phyloP scores from a whole-genome alignment of 2,888 invertebrate species.

The Zaprionus lineosus region DNA sequence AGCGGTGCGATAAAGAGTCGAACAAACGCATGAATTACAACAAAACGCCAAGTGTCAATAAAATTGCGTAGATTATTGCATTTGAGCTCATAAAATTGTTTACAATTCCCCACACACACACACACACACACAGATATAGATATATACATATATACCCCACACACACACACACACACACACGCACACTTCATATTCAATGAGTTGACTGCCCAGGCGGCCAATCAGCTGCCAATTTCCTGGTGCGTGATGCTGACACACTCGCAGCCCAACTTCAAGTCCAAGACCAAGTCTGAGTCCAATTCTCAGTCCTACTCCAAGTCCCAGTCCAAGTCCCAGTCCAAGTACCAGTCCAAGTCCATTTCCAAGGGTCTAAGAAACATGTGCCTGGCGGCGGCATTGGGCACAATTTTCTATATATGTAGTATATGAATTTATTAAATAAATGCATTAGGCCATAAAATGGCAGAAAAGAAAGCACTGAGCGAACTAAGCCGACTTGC shows the following conservation, averaged over 20 bases:
- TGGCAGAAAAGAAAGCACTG: slow-evolving; percentile 19
- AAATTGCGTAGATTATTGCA: slow-evolving; percentile 78
- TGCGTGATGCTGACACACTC: slow-evolving; percentile 51
- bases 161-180: too few relatives aligned
- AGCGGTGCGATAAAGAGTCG: slow-evolving; percentile 51
- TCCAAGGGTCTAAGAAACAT: slow-evolving; percentile 22
- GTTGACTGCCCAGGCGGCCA: slow-evolving; percentile 40
- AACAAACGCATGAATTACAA: slow-evolving; percentile 54
- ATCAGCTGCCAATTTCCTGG: slow-evolving; percentile 67
- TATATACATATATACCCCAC: too few relatives aligned
- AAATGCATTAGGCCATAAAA: slow-evolving; percentile 71
- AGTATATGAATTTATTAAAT: slow-evolving; percentile 77
- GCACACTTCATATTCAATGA: too few relatives aligned
- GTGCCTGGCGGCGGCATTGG: slow-evolving; percentile 47
- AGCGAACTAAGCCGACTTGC: slow-evolving; percentile 7
- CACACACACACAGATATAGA: too few relatives aligned
- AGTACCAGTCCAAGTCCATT: too few relatives aligned
- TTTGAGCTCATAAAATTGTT: slow-evolving; percentile 77
- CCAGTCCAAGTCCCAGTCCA: not conserved
- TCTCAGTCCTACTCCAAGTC: too few relatives aligned
- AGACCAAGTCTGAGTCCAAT: slow-evolving; percentile 18
- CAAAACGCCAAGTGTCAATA: slow-evolving; percentile 71
- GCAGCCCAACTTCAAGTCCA: slow-evolving; percentile 16
- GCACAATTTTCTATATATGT: slow-evolving; percentile 45
- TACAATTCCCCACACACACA: slow-evolving; percentile 47